A percentile compares a stretch with the other conserved stretches of the same genome.
Conservation (phyloP, 2,113 vertebrate genomes). For the Mormyrus iriodes region DNA sequence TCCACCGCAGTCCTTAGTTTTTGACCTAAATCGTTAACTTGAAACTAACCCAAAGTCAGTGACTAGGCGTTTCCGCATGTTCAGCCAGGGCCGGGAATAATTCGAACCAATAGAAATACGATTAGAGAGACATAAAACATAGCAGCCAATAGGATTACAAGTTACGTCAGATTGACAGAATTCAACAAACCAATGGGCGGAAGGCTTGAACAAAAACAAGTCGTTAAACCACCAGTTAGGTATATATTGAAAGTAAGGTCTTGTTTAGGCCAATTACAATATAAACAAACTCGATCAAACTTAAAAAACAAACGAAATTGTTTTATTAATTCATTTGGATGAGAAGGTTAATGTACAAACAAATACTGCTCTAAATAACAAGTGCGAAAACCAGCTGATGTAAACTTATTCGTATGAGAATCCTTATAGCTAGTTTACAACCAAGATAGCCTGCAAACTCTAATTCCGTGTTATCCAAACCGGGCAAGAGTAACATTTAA, state of each 20-base stretch:
- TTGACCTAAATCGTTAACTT: not conserved
- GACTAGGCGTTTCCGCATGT: not conserved
- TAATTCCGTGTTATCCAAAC: not conserved
- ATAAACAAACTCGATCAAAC: not conserved
- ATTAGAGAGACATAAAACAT: too few relatives aligned
- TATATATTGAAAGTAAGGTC: not conserved
- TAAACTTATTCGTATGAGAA: not conserved
- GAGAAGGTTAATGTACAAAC: not conserved
- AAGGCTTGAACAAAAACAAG: slow-evolving; percentile 9
- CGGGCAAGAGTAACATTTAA: not conserved
- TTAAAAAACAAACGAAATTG: not conserved
- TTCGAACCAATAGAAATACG: not conserved
- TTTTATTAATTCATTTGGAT: not conserved
- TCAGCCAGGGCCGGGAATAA: not conserved
- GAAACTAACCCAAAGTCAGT: not conserved
- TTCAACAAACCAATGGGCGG: not conserved
- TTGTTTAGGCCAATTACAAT: not conserved
- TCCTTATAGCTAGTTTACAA: not conserved
- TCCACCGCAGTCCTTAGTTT: not conserved
- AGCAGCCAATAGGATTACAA: not conserved
- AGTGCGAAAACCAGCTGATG: not conserved
- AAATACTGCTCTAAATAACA: not conserved
- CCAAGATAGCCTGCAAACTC: not conserved
- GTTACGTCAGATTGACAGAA: not conserved
- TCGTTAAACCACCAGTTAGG: not conserved